Conservation (phyloP, 1,140 invertebrate species). For the Babylonia areolata region DNA sequence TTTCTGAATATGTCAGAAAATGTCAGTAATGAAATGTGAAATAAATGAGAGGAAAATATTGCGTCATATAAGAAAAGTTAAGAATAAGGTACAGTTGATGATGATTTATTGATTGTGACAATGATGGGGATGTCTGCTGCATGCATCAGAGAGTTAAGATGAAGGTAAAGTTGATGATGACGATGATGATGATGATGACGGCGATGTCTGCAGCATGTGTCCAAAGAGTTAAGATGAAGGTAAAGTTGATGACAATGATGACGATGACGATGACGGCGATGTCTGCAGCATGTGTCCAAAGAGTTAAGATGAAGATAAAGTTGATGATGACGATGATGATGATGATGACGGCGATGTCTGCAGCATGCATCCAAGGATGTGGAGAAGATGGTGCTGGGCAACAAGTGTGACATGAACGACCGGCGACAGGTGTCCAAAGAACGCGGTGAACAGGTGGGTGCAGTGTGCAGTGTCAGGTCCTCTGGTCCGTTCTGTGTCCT, state of each 20-base stretch:
- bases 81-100: neutral
- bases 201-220: neutral
- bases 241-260: neutral
- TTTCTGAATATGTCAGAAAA: no score
- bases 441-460: slow-evolving; percentile 83
- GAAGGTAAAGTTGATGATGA: neutral
- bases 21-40: no score
- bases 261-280: neutral
- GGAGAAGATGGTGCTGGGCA: slow-evolving; percentile 99
- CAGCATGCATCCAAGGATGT: slow-evolving; percentile 99
- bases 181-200: neutral
- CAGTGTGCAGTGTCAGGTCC: no score
- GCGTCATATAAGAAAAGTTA: no score
- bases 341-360: slow-evolving; percentile 54
- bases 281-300: slow-evolving; percentile 94
- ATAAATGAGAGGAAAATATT: no score
- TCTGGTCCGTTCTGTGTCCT: no score
- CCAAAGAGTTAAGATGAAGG: no score
- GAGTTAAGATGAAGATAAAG: slow-evolving; percentile 81
- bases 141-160: neutral
- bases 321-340: neutral
- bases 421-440: slow-evolving; percentile 95
- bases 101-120: neutral
- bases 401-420: slow-evolving; percentile 99
- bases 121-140: neutral